A percentile compares a stretch with the other conserved stretches of the same genome.
Conservation (phyloP, 1,140 invertebrate species). For the Cotesia typhae region DNA sequence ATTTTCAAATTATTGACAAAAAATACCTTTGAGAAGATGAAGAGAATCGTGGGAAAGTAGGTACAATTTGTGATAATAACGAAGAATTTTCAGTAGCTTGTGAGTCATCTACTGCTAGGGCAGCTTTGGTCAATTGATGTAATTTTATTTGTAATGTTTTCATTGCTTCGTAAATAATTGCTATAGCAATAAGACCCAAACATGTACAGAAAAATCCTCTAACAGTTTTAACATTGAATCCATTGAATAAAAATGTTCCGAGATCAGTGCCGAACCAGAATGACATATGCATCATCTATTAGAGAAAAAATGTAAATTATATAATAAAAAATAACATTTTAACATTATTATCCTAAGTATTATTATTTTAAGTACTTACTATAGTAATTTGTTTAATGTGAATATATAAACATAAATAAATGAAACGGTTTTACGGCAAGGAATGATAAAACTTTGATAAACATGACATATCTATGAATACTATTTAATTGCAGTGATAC, state of each 20-base stretch:
- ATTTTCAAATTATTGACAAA: background rate
- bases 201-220: constrained; percentile 66
- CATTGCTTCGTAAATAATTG: constrained; percentile 68
- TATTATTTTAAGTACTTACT: too few relatives aligned
- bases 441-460: too few relatives aligned
- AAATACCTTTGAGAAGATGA: constrained; percentile 21
- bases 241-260: constrained; percentile 67
- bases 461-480: too few relatives aligned
- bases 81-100: constrained; percentile 54
- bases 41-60: constrained; percentile 35
- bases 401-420: too few relatives aligned
- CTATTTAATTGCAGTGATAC: too few relatives aligned
- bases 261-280: constrained; percentile 70
- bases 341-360: too few relatives aligned
- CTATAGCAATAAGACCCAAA: constrained; percentile 64
- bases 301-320: constrained; percentile 20
- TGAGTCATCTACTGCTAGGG: constrained; percentile 26
- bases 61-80: constrained; percentile 51
- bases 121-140: constrained; percentile 37
- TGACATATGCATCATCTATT: constrained; percentile 66
- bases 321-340: too few relatives aligned
- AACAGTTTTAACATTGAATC: constrained; percentile 62
- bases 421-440: too few relatives aligned
- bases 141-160: constrained; percentile 64
- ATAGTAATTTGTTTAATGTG: too few relatives aligned